Evolutionary conservation across 2,113 vertebrate genomes (phyloP), one percentile per base, ranked within the genome.

Genomic region (Gymnocephalus cernua): DNA sequence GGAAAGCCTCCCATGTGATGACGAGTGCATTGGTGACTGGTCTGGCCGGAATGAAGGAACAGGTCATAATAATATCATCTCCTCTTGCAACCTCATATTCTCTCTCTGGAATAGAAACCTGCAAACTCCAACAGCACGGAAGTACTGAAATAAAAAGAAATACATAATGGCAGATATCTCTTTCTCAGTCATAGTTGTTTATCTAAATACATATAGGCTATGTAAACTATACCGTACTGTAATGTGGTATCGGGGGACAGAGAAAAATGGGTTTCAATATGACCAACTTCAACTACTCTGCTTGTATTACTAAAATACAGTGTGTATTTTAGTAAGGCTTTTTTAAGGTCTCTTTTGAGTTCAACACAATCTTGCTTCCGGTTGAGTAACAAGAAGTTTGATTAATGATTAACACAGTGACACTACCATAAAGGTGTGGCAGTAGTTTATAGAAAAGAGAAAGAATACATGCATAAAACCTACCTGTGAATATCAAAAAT

Each of bases 51-150:
- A 9, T 4, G 58, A 97, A 98, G 38, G 29, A 67, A 45, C 98
- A 99, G 0, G 12, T 92, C 6, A 99, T 82, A 6, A 81, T 93
- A 21, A 77, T 79, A 0, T 94, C 89, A 0, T 11, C 65, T 35
- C 96, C 97, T 74, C 77, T 89, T 8, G 88, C 82, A 5, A 93
- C 96, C 81, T 88, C 73, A n/a, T 96, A 87, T 35, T 74, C 0
- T 3, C 27, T 44, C 25, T 65, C 0, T 3, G 94, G 85, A 56
- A 94, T 93, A 56, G 93, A 88, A 89, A 98, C 96, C 0, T 84
- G 15, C 54, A 99, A 72, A 67, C 91, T 82, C 0, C 80, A 57
- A 58, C 85, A 90, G 71, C 92, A 83, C 18, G 68, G 92, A 74
- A 96, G 89, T 21, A 94, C 97, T 98, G 76, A 74, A 93, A 83